Conservation (phyloP, 2,113 vertebrate species). For the Dasypus novemcinctus region DNA sequence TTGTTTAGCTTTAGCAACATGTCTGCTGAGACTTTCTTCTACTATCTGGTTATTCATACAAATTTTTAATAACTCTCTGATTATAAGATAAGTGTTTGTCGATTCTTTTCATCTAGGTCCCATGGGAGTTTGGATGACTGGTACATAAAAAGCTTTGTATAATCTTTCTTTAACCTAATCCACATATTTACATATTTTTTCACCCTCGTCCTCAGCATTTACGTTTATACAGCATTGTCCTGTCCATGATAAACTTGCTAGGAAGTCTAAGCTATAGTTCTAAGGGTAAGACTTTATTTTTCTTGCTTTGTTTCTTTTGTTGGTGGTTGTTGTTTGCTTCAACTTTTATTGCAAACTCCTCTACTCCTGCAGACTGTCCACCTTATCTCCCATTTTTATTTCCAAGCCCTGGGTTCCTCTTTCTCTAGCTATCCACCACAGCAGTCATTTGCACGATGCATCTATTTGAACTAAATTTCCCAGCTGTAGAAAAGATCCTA, state of each 20-base stretch:
- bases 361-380: neutral
- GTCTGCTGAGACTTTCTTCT: neutral
- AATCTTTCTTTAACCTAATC: constrained; percentile 12
- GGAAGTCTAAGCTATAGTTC: neutral
- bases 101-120: neutral
- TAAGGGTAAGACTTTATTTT: neutral
- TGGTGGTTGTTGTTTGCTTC: neutral
- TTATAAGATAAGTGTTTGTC: neutral
- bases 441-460: neutral
- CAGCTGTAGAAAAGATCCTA: neutral
- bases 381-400: neutral
- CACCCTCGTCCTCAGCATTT: neutral
- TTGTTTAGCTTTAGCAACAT: neutral
- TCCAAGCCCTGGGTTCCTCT: neutral
- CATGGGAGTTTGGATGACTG: neutral
- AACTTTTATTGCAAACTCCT: neutral
- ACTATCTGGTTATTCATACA: neutral
- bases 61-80: neutral
- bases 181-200: neutral
- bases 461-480: neutral
- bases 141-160: neutral
- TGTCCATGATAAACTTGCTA: neutral
- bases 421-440: neutral
- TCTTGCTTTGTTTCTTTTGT: neutral
- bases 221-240: neutral